A percentile compares a stretch with the other conserved stretches of the same genome.
Evolutionary conservation across 2,797 vertebrate species (phyloP).

Genomic region (Brachyrhaphis roseni): DNA sequence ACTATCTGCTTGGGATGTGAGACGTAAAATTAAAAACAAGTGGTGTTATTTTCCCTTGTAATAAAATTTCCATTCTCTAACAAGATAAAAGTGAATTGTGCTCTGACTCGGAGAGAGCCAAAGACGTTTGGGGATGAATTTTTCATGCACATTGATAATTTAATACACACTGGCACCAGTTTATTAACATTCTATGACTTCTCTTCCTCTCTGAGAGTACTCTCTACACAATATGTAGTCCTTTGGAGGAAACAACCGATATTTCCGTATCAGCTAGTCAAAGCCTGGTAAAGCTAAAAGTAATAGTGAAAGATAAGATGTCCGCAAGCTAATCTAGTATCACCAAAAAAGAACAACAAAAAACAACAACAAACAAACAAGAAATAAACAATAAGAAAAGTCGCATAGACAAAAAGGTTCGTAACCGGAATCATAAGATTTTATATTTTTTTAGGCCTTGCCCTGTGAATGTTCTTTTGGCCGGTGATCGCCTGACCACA

Average conservation of each 20-base stretch:
- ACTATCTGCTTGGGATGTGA: conserved; percentile 72
- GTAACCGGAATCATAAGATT: neutral
- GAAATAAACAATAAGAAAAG: neutral
- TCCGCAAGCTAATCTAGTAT: conserved; percentile 25
- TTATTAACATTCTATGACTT: conserved; percentile 82
- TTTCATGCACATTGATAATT: conserved; percentile 85
- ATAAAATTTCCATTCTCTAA: conserved; percentile 82
- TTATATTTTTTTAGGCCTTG: neutral
- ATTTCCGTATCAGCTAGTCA: conserved; percentile 58
- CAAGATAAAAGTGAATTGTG: conserved; percentile 83
- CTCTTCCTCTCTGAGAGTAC: conserved; percentile 73
- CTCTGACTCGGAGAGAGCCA: conserved; percentile 76
- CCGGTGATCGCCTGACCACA: neutral
- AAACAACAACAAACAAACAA: neutral
- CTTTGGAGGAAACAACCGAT: conserved; percentile 47
- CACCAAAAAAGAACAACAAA: neutral
- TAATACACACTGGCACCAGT: conserved; percentile 78
- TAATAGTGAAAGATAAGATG: conserved; percentile 19
- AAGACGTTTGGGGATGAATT: conserved; percentile 80
- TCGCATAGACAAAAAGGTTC: neutral
- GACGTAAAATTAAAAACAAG: conserved; percentile 82
- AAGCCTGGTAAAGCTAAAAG: conserved; percentile 57
- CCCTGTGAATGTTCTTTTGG: neutral
- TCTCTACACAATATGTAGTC: conserved; percentile 70
- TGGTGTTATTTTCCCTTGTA: conserved; percentile 79